phyloP scores from a whole-genome alignment of 2,113 vertebrate species.

The Erythrocercus mccallii region DNA sequence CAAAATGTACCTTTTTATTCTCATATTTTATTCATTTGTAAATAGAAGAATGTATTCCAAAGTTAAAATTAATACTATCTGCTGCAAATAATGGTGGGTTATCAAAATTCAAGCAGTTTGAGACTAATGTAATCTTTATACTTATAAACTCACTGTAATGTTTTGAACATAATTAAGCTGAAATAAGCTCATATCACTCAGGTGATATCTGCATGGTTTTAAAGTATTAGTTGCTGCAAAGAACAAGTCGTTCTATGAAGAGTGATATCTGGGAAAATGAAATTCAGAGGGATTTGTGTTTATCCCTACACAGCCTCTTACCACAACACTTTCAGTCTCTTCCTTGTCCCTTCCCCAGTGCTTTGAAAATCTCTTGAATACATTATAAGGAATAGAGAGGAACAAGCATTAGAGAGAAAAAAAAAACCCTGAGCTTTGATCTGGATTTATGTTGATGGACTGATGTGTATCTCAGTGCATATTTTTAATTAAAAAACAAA shows the following conservation, averaged over 20 bases:
- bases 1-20: not conserved
- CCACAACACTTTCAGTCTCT: not conserved
- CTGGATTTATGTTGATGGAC: not conserved
- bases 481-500: not conserved
- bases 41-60: not conserved
- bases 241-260: not conserved
- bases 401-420: not conserved
- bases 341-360: not conserved
- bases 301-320: not conserved
- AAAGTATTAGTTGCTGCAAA: not conserved
- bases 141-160: not conserved
- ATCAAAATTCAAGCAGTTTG: not conserved
- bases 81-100: not conserved
- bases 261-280: not conserved
- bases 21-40: not conserved
- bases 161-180: not conserved
- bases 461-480: not conserved
- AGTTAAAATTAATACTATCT: not conserved
- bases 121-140: not conserved
- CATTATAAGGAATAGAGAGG: not conserved
- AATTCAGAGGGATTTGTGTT: not conserved
- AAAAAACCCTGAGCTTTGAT: fast-evolving
- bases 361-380: not conserved
- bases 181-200: not conserved
- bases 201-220: not conserved